Conservation (phyloP, 2,113 vertebrate genomes). For the Ardeotis arabs region DNA sequence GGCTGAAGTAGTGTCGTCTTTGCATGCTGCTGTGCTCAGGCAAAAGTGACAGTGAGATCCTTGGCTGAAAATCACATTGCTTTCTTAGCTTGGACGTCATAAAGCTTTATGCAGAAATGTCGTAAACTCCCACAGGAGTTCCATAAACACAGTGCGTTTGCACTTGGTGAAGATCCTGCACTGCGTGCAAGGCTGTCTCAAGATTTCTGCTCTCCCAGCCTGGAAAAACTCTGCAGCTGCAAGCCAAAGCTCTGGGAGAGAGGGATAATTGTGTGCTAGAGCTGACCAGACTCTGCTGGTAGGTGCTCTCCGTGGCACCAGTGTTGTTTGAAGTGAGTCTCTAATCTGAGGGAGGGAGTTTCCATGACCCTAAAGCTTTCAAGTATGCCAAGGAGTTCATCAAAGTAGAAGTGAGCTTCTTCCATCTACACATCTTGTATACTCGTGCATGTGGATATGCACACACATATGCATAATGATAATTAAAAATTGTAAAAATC, state of each 20-base stretch:
- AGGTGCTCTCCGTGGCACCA: neutral
- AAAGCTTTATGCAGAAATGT: constrained; percentile 14
- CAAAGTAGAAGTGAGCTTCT: neutral
- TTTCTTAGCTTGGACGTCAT: constrained; percentile 7
- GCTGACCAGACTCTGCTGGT: neutral
- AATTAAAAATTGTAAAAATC: neutral
- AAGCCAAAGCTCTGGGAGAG: neutral
- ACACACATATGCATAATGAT: neutral
- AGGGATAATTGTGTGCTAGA: neutral
- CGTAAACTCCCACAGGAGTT: neutral
- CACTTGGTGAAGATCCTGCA: neutral
- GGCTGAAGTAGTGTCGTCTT: neutral
- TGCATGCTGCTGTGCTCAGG: neutral
- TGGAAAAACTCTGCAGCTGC: neutral
- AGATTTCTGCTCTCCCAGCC: neutral
- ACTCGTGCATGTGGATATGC: neutral
- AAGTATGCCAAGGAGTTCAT: neutral
- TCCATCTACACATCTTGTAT: neutral
- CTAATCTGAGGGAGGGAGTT: neutral
- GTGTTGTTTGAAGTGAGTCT: neutral
- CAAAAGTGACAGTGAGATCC: neutral
- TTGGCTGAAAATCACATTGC: neutral
- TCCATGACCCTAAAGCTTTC: neutral
- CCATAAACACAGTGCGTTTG: neutral
- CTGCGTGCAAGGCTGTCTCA: neutral